A percentile compares a stretch with the other conserved stretches of the same genome.
These are phyloP conservation scores for Abrostola triplasia DNA, from an alignment of 2,888 invertebrate genomes.

Conservation along the genomic window DNA sequence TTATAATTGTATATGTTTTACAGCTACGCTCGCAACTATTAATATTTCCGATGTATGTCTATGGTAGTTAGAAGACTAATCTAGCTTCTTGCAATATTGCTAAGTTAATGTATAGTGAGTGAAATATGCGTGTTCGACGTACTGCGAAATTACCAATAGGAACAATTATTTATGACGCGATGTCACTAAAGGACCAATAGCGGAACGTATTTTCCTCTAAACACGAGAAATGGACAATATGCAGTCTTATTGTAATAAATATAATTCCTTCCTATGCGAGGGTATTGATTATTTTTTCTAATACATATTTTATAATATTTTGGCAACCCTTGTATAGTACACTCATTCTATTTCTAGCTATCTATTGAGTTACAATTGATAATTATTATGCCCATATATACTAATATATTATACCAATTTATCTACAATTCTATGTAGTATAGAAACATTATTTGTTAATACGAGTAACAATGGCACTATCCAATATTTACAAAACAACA, in stretches of 20 bases:
- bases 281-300: background rate
- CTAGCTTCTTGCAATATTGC: too few species aligned
- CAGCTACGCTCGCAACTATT: too few species aligned
- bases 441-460: constrained; percentile 11
- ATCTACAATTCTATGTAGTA: constrained; percentile 35
- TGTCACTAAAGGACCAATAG: constrained; percentile 1
- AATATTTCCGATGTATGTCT: too few species aligned
- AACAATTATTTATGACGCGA: background rate
- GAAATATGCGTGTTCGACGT: too few species aligned
- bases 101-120: too few species aligned
- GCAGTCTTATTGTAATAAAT: too few species aligned
- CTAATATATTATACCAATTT: constrained; percentile 3
- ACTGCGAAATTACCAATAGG: background rate
- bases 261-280: too few species aligned
- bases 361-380: background rate
- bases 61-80: too few species aligned
- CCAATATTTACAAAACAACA: constrained; percentile 17
- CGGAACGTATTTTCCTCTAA: background rate
- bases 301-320: background rate
- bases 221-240: background rate
- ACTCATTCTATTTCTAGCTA: background rate
- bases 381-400: constrained; percentile 1
- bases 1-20: too few species aligned
- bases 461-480: constrained; percentile 32
- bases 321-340: background rate